Evolutionary conservation across 23 tunicate species (phyloP), one percentile per base, ranked within the genome.

Genomic region (Oikopleura vanhoeffeni): DNA sequence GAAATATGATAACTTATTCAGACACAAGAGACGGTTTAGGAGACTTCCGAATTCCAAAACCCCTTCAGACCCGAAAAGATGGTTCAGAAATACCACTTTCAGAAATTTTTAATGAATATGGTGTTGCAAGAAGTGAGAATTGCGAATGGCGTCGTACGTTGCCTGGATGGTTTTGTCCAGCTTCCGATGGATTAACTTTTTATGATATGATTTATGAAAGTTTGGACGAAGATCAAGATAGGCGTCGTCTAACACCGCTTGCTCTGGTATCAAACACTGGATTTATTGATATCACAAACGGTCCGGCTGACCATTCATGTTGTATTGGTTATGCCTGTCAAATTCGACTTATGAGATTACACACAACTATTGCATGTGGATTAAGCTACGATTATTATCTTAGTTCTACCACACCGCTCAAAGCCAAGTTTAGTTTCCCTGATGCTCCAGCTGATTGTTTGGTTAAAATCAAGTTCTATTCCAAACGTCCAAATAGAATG

Each of bases 361-460:
- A 71, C 79, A 71, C 34, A 2, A 71, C 79, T 71, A 38, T 71
- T 30, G 79, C 79, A 13, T 71, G 79, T 32, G 79, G 79, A 2
- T 4, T 13, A 24, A 30, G 35, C 34, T 71, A 71, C 38, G 79
- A 71, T 38, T 71, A 71, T 38, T 71, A 24, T 30, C 32, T 32
- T 30, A 13, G 34, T 18, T 71, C 79, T 3, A 71, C 79, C 4
- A 71, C 79, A 13, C 79, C 79, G 38, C 79, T 71, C 79, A 24
- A 28, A 38, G 79, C 79, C 34, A 28, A 71, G 32, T 71, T 18
- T 3, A 2, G 32, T 2, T 71, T 71, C 38, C 34, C 79, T 71
- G 79, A 71, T 71, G 79, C 79, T 28, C 79, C 79, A 2, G 79
- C 79, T 71, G 79, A 71, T 71, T 71, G 79, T 30, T 18, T 18